Conservation (phyloP, 2,888 invertebrate genomes). For the Hemaris fuciformis region DNA sequence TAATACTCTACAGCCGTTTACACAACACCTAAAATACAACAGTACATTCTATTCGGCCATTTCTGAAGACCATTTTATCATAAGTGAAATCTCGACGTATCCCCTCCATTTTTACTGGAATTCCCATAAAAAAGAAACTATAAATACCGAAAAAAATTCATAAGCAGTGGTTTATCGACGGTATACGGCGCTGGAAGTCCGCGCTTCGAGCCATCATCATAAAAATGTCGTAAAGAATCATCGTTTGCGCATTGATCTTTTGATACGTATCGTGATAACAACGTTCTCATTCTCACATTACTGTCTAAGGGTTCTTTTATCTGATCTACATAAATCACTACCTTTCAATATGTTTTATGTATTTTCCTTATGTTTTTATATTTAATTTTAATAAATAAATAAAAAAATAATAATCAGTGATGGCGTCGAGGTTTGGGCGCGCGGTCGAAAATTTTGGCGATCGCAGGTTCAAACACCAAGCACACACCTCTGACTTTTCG, state of each 20-base stretch:
- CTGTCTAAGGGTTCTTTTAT: neutral
- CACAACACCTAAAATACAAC: neutral
- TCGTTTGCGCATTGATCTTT: constrained; percentile 7
- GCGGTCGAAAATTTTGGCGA: too few relatives aligned
- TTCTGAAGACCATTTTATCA: neutral
- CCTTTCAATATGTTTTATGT: neutral
- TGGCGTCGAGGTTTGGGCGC: too few relatives aligned
- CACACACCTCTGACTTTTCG: too few relatives aligned
- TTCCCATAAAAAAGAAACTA: neutral
- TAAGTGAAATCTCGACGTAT: neutral
- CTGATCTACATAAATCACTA: constrained; percentile 14
- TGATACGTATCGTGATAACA: constrained; percentile 11
- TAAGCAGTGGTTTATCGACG: constrained; percentile 1
- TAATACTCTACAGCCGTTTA: too few relatives aligned
- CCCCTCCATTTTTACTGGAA: neutral
- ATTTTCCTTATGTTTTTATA: too few relatives aligned
- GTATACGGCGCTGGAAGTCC: neutral
- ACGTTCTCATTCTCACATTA: constrained; percentile 14
- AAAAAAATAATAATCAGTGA: too few relatives aligned
- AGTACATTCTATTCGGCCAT: too few relatives aligned
- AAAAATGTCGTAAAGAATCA: constrained; percentile 15
- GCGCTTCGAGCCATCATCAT: constrained; percentile 12
- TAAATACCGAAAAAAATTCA: constrained; percentile 5
- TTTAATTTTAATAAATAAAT: too few relatives aligned
- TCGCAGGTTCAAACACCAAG: too few relatives aligned